Base-by-base conservation (phyloP, 2,113 vertebrate genomes). In the Apteryx owenii region DNA sequence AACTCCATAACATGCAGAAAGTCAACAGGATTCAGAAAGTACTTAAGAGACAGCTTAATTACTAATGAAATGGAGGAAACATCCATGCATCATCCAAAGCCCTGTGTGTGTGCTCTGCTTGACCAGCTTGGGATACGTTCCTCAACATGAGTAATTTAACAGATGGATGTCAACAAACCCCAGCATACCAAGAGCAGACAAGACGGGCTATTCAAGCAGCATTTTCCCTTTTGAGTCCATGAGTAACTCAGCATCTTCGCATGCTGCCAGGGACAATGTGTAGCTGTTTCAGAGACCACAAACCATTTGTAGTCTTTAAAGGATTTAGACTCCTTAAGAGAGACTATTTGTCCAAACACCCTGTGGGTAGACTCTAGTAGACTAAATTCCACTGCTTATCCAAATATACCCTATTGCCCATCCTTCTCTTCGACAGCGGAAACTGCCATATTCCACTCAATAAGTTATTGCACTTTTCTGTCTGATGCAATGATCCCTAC, bases 81-180 rank as follows among this genome's bases (percentile, higher is more conserved):
- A 75, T 7, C 70, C 29, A 0, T 0, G 3, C 0, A 33, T 14
- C 88, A 83, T 46, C 21, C 56, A 53, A 50, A 91, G 65, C 62
- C 18, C 31, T 0, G 16, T 1, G 4, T 3, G 9, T 0, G 25
- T 1, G 18, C 3, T 5, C 48, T 42, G 44, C 72, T 25, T 0
- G 26, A 68, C 16, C 31, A 40, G 36, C 62, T 46, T 3, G 9
- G 23, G 60, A 22, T 1, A 44, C 0, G 0, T 7, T 70, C 72
- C 25, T 58, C n/a, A 22, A n/a, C 0, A 0, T 23, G 29, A 82
- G 29, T 40, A 68, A 83, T 33, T 33, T 4, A n/a, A 60, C 25
- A 62, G 73, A 50, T 0, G 13, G 51, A 23, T 11, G 10, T 17
- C 7, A 40, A 78, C 40, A 69, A 29, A n/a, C 58, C 18, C 14